Percentiles rank a stretch among this genome's conserved stretches.
Conservation (phyloP, 2,113 vertebrate species). For the Oreochromis spilurus region DNA sequence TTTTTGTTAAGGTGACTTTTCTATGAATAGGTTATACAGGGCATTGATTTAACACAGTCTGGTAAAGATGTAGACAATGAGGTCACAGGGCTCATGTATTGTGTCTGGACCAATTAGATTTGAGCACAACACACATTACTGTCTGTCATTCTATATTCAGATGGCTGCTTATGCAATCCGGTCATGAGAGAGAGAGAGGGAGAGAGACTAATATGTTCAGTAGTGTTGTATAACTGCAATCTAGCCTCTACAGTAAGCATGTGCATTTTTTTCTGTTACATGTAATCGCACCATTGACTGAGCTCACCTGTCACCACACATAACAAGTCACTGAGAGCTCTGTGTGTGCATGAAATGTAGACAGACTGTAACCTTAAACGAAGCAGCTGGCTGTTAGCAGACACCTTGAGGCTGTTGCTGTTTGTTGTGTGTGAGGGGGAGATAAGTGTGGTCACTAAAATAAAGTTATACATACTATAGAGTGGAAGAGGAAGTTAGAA, state of each 20-base stretch:
- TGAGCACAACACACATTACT: slow-evolving; percentile 13
- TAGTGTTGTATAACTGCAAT: slow-evolving; percentile 43
- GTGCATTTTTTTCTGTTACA: slow-evolving; percentile 18
- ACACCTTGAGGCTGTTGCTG: slow-evolving; percentile 32
- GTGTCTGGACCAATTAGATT: slow-evolving; percentile 18
- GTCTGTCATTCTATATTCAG: slow-evolving; percentile 45
- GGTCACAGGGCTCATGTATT: background rate
- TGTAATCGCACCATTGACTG: slow-evolving; percentile 14
- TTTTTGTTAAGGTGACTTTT: background rate
- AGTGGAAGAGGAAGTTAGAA: background rate
- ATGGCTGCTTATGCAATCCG: slow-evolving; percentile 54
- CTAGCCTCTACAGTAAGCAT: slow-evolving; percentile 21
- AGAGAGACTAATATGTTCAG: background rate
- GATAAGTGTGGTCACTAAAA: background rate
- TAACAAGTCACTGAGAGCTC: slow-evolving; percentile 4
- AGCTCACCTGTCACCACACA: slow-evolving; percentile 15
- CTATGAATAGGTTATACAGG: background rate
- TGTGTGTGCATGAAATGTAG: slow-evolving; percentile 19
- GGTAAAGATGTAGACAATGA: background rate
- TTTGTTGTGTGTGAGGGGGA: background rate
- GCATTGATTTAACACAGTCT: background rate
- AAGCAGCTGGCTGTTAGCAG: slow-evolving; percentile 54
- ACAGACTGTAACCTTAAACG: slow-evolving; percentile 43
- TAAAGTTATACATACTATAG: background rate
- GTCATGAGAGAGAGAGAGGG: slow-evolving; percentile 2